Percentiles rank a stretch among this genome's conserved stretches.
phyloP scores from a whole-genome alignment of 2,888 invertebrate species.

The Odontocerum albicorne region DNA sequence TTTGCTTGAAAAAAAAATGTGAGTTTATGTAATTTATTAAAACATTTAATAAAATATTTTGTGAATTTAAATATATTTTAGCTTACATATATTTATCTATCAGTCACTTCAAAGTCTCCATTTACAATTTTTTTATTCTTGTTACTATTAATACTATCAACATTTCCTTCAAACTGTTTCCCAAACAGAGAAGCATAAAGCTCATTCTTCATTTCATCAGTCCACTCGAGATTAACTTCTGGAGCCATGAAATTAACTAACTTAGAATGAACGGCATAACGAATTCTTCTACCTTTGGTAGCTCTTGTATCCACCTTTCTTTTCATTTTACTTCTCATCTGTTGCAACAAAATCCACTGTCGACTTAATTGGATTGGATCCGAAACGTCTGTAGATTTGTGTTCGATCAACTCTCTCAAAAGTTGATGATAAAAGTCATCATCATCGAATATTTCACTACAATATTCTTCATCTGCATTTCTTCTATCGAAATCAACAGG shows the following conservation, averaged over 20 bases:
- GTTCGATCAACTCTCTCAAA: conserved; percentile 88
- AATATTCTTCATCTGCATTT: conserved; percentile 59
- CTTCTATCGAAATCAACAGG: conserved; percentile 31
- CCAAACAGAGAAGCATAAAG: conserved; percentile 83
- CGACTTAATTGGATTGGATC: conserved; percentile 85
- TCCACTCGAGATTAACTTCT: conserved; percentile 66
- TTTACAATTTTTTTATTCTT: conserved; percentile 18
- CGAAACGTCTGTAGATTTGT: conserved; percentile 79
- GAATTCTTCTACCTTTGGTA: conserved; percentile 90
- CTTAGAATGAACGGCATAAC: conserved; percentile 83
- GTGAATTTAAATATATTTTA: too few species aligned
- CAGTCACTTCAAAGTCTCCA: conserved; percentile 11
- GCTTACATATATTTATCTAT: too few species aligned
- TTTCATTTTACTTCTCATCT: conserved; percentile 88
- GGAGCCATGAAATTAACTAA: conserved; percentile 92
- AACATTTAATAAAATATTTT: too few species aligned
- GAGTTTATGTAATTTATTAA: too few species aligned
- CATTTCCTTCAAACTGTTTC: conserved; percentile 55
- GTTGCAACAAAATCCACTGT: conserved; percentile 91
- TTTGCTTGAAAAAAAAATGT: too few species aligned
- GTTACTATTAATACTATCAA: conserved; percentile 14
- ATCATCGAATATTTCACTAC: conserved; percentile 91
- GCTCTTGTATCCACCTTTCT: conserved; percentile 91
- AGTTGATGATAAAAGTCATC: conserved; percentile 96
- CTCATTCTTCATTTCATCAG: conserved; percentile 78